A percentile compares a stretch with the other conserved stretches of the same genome.
Conservation (phyloP, 2,797 vertebrate species). For the Aplochiton taeniatus region DNA sequence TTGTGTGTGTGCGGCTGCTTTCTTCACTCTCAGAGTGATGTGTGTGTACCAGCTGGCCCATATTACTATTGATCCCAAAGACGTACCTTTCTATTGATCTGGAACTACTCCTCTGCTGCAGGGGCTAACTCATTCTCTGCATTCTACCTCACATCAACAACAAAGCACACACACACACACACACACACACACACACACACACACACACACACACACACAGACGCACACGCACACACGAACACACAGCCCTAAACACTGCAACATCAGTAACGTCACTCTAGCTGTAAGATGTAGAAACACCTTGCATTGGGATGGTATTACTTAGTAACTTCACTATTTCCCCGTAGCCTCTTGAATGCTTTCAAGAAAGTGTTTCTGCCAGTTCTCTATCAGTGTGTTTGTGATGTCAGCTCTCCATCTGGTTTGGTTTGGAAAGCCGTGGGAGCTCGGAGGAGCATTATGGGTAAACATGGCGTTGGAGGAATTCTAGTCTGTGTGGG, state of each 20-base stretch:
- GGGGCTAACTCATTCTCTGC: conserved; percentile 17
- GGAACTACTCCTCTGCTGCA: conserved; percentile 8
- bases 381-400: too few relatives aligned
- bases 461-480: too few relatives aligned
- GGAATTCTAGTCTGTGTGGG: too few relatives aligned
- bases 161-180: neutral
- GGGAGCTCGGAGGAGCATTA: too few relatives aligned
- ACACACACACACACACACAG: neutral
- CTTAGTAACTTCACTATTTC: too few relatives aligned
- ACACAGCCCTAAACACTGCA: neutral
- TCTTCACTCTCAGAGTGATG: conserved; percentile 5
- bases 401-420: too few relatives aligned
- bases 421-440: too few relatives aligned
- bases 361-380: too few relatives aligned
- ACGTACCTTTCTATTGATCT: conserved; percentile 24
- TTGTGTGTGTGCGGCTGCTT: neutral
- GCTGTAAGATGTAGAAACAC: too few relatives aligned
- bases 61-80: conserved; percentile 22
- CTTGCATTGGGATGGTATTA: too few relatives aligned
- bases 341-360: too few relatives aligned
- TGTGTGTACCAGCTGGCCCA: conserved; percentile 2
- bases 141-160: neutral
- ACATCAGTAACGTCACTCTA: neutral
- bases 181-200: neutral
- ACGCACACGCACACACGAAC: neutral